Percentiles rank a stretch among this genome's conserved stretches.
Conservation (phyloP, 2,113 vertebrate species). For the Tachysurus fulvidraco region DNA sequence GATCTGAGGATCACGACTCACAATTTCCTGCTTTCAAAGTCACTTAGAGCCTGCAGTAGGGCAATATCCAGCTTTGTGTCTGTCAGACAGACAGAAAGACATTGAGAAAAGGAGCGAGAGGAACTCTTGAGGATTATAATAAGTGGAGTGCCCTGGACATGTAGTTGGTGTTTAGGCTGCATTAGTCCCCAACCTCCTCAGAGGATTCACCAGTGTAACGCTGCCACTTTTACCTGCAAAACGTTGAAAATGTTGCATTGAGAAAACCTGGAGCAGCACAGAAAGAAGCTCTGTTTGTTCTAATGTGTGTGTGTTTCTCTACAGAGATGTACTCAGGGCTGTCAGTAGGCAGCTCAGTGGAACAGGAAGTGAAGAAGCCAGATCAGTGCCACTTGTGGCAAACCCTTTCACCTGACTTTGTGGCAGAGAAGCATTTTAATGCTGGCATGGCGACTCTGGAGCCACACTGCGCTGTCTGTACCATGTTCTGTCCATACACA, state of each 20-base stretch:
- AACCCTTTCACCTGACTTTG: conserved; percentile 80
- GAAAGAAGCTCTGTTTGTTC: not conserved
- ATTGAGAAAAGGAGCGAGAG: conserved; percentile 14
- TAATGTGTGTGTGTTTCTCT: not conserved
- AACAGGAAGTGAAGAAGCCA: conserved; percentile 78
- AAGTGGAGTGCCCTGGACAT: not conserved
- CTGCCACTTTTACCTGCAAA: not conserved
- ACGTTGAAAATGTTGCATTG: not conserved
- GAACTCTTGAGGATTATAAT: not conserved
- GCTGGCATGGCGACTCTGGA: conserved; percentile 80
- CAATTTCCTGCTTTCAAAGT: conserved; percentile 73
- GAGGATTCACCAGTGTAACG: not conserved
- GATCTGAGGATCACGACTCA: conserved; percentile 71
- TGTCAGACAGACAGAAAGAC: not conserved
- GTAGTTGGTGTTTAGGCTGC: not conserved
- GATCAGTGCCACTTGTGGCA: conserved; percentile 85
- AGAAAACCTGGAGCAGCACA: not conserved
- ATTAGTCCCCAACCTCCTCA: not conserved
- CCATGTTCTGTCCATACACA: conserved; percentile 85
- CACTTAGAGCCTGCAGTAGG: conserved; percentile 62
- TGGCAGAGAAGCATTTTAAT: conserved; percentile 89
- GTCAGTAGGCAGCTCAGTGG: conserved; percentile 76
- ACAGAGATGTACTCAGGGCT: conserved; percentile 76
- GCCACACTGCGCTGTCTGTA: conserved; percentile 91
- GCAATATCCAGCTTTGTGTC: conserved; percentile 51